These are phyloP conservation scores for Ganaspis brasiliensis DNA, from an alignment of 2,888 invertebrate genomes.

Conservation along the genomic window DNA sequence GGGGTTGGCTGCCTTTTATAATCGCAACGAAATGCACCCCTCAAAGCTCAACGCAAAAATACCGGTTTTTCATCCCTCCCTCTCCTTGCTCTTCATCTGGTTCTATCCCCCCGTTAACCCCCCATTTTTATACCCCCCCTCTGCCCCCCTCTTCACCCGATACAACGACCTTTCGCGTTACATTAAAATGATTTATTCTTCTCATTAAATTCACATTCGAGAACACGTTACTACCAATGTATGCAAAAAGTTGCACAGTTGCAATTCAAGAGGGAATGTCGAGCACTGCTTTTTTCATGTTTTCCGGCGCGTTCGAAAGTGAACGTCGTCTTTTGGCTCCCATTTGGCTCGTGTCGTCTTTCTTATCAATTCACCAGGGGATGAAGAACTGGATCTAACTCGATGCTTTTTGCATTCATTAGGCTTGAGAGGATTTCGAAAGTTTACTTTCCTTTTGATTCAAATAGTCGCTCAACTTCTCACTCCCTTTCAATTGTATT, in stretches of 20 bases:
- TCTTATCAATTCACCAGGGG: constrained; percentile 1
- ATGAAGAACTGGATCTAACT: neutral
- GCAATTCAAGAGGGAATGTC: constrained; percentile 60
- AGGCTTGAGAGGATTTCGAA: neutral
- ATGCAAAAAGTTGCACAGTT: constrained; percentile 51
- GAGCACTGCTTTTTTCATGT: constrained; percentile 48
- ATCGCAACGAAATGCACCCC: constrained; percentile 79
- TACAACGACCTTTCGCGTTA: constrained; percentile 66
- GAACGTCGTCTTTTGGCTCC: constrained; percentile 1
- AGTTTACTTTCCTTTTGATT: constrained; percentile 13
- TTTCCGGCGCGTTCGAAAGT: constrained; percentile 38
- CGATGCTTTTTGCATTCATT: constrained; percentile 16
- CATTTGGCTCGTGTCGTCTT: constrained; percentile 20
- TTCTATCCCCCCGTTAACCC: constrained; percentile 57
- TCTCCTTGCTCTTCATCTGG: constrained; percentile 56
- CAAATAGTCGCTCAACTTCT: neutral
- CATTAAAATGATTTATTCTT: constrained; percentile 77
- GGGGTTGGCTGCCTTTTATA: constrained; percentile 77
- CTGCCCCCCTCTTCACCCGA: constrained; percentile 45
- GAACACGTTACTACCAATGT: constrained; percentile 63
- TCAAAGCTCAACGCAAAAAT: constrained; percentile 74
- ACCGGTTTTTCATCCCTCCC: constrained; percentile 70
- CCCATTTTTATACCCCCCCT: constrained; percentile 28
- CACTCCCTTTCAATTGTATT: neutral
- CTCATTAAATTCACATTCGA: constrained; percentile 77